Percentiles rank a stretch among this genome's conserved stretches.
Evolutionary conservation across 2,888 invertebrate species (phyloP).

Genomic region (Camptogramma bilineatum): DNA sequence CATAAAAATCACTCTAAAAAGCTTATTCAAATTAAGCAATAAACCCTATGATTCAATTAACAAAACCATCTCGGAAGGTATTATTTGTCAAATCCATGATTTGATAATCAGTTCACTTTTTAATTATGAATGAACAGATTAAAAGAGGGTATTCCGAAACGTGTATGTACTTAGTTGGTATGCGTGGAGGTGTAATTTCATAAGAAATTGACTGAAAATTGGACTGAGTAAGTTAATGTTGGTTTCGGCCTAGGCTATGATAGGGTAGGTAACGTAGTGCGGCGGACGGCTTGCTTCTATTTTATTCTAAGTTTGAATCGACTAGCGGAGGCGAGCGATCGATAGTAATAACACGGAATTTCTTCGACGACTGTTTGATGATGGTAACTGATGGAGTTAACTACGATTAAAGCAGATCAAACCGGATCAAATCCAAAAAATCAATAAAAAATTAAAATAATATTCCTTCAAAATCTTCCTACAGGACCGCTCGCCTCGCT

Average conservation of each 20-base stretch:
- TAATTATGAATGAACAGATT: slow-evolving; percentile 42
- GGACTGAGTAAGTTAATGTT: slow-evolving; percentile 83
- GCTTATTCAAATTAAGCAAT: slow-evolving; percentile 49
- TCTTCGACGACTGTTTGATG: slow-evolving; percentile 36
- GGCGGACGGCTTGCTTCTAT: slow-evolving; percentile 79
- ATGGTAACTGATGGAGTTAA: slow-evolving; percentile 10
- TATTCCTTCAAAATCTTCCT: neutral
- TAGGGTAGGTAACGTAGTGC: slow-evolving; percentile 75
- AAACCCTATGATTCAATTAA: neutral
- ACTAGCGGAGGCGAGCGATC: slow-evolving; percentile 60
- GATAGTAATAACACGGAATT: slow-evolving; percentile 30
- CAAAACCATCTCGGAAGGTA: neutral
- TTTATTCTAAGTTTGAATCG: slow-evolving; percentile 60
- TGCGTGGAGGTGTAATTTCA: slow-evolving; percentile 76
- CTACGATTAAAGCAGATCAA: slow-evolving; percentile 46
- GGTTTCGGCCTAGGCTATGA: slow-evolving; percentile 81
- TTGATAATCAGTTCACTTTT: slow-evolving; percentile 21
- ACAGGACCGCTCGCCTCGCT: slow-evolving; percentile 60
- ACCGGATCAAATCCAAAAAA: slow-evolving; percentile 42
- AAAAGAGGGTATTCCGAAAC: slow-evolving; percentile 63
- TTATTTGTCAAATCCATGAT: neutral
- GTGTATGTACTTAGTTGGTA: slow-evolving; percentile 78
- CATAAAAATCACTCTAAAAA: slow-evolving; percentile 19
- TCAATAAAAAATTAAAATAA: slow-evolving; percentile 1
- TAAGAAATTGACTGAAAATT: slow-evolving; percentile 84